phyloP scores from a whole-genome alignment of 2,113 vertebrate species.

The Rhabdomys dilectus region DNA sequence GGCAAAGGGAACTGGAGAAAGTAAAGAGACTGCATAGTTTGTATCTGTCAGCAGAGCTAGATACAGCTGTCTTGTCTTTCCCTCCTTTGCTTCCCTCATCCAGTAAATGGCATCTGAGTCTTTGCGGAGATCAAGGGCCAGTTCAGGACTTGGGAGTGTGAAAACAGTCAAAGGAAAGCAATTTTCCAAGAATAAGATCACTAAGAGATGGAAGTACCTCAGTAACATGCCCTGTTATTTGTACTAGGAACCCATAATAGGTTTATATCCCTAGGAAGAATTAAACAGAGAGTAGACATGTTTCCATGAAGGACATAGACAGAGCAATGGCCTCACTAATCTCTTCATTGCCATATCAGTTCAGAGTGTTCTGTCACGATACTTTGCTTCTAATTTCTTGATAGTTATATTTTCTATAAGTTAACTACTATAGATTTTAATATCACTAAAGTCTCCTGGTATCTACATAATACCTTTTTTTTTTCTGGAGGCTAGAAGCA shows the following conservation, averaged over 20 bases:
- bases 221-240: neutral
- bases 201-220: neutral
- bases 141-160: neutral
- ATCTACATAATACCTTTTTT: neutral
- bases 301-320: neutral
- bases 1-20: neutral
- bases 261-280: neutral
- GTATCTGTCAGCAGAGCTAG: neutral
- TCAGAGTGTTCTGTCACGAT: neutral
- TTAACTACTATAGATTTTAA: neutral
- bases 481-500: neutral
- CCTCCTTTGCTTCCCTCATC: neutral
- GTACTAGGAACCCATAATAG: conserved; percentile 6
- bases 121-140: neutral
- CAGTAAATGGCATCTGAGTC: neutral
- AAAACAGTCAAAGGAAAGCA: neutral
- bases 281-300: neutral
- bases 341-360: neutral
- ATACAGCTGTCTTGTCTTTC: neutral
- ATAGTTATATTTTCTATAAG: neutral
- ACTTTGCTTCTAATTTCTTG: neutral
- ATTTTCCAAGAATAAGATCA: neutral
- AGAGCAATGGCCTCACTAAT: neutral
- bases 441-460: neutral
- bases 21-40: neutral